phyloP scores from a whole-genome alignment of 92 coral and sea anemone species.

The Phenganax stokvisi region DNA sequence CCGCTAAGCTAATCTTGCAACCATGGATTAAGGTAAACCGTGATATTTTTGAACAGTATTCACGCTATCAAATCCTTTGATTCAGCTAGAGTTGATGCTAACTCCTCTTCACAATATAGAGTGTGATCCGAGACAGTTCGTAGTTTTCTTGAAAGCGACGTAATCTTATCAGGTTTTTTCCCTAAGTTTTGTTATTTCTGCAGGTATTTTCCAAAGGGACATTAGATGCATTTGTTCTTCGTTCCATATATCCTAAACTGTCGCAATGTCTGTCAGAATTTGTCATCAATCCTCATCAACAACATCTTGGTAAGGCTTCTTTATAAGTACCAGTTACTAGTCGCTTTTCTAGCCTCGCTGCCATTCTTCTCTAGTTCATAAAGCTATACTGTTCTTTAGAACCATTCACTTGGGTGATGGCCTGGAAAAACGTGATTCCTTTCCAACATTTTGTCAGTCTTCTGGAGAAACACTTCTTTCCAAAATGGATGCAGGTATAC shows the following conservation, averaged over 20 bases:
- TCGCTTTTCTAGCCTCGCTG: background rate
- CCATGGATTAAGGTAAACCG: constrained; percentile 81
- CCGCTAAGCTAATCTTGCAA: constrained; percentile 92
- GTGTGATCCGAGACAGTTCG: background rate
- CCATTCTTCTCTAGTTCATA: background rate
- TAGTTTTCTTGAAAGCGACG: background rate
- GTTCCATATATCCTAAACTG: constrained; percentile 87
- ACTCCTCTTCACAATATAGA: background rate
- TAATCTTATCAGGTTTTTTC: background rate
- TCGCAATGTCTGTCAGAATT: constrained; percentile 86
- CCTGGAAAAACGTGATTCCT: constrained; percentile 87
- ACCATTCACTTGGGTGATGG: constrained; percentile 92
- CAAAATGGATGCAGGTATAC: constrained; percentile 93
- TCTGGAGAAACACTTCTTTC: constrained; percentile 92
- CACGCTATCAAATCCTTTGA: background rate
- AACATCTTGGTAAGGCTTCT: constrained; percentile 71
- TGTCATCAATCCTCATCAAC: constrained; percentile 96
- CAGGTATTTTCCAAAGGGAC: constrained; percentile 96
- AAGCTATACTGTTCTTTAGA: constrained; percentile 38
- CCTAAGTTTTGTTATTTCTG: background rate
- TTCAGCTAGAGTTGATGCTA: background rate
- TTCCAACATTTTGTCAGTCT: constrained; percentile 93
- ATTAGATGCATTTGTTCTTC: constrained; percentile 94
- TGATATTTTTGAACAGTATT: background rate
- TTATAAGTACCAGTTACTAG: background rate